Evolutionary conservation across 2,797 vertebrate species (phyloP), one percentile per base, ranked within the genome.

Genomic region (Carduelis carduelis): DNA sequence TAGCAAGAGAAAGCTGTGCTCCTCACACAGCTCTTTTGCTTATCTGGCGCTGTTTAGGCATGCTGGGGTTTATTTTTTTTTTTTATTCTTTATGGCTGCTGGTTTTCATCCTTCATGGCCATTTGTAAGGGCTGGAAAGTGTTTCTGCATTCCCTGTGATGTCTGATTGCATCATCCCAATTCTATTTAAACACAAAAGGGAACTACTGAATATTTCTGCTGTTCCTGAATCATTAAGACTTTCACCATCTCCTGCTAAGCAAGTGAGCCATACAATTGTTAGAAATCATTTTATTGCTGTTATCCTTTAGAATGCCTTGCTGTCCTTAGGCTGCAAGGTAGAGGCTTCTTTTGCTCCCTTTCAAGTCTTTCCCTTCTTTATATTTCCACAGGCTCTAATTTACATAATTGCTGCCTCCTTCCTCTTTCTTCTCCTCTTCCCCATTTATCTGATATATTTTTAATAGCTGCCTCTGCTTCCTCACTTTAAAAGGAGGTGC

Each of bases 381-480:
- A 4, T 39, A 59, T 49, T 78, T 94, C 63, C 66, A 75, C 11
- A 55, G 63, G 69, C 55, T 65, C 72, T 61, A 47, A 71, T 92
- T 92, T 71, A 69, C 23, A 28, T 66, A 89, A 86, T 39, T 81
- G 41, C 30, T 81, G 52, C 23, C 44, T 93, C n/a, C 34, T 95
- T 95, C 47, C n/a, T 77, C 84, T 94, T 81, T 77, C 46, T 76
- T 64, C 50, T 64, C 30, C 37, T 64, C 71, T 91, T 93, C 43
- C 43, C 18, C 24, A 11, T 78, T 87, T 86, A 80, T 85, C 64
- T 77, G 86, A 80, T 79, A 72, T 41, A 60, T 63, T 83, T 94
- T 77, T 85, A 85, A 89, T 77, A 80, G 65, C 34, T 89, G 37
- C 53, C 59, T 83, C 85, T 68, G 50, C 87, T 91, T 96, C 79